Percentiles rank a stretch among this genome's conserved stretches.
phyloP scores from a whole-genome alignment of 2,888 invertebrate genomes.

The Subacronicta megacephala region DNA sequence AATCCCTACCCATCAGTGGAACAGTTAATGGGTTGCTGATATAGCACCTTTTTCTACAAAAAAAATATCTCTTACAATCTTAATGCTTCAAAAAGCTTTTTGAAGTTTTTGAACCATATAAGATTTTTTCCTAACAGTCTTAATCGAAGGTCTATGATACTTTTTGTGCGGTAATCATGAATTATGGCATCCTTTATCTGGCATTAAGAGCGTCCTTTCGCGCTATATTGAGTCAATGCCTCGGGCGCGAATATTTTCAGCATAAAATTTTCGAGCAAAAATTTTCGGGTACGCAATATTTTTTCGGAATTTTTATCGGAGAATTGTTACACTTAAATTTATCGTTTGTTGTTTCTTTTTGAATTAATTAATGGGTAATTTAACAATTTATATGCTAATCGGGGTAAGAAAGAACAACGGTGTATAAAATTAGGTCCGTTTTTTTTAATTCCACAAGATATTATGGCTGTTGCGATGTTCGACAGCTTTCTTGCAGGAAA shows the following conservation, averaged over 20 bases:
- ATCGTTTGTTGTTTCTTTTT: conserved; percentile 5
- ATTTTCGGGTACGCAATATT: conserved; percentile 4
- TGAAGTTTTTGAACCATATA: not conserved
- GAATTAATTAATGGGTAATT: conserved; percentile 1
- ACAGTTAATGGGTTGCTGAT: too few species aligned
- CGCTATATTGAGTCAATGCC: conserved; percentile 13
- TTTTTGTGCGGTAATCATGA: conserved; percentile 38
- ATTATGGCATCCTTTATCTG: conserved; percentile 41
- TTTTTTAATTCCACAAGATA: not conserved
- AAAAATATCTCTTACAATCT: too few species aligned
- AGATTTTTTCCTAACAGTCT: conserved; percentile 11
- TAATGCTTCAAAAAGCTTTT: too few species aligned
- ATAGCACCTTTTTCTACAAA: too few species aligned
- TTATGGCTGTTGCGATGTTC: conserved; percentile 12
- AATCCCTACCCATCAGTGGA: too few species aligned
- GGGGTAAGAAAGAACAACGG: conserved; percentile 8
- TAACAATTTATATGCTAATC: conserved; percentile 22
- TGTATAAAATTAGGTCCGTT: conserved; percentile 8
- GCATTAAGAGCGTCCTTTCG: conserved; percentile 21
- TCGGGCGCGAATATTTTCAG: conserved; percentile 12
- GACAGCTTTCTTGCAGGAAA: not conserved
- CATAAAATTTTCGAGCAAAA: conserved; percentile 4
- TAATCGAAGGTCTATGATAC: conserved; percentile 16
- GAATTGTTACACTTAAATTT: conserved; percentile 9
- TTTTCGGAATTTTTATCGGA: not conserved